A percentile compares a stretch with the other conserved stretches of the same genome.
Evolutionary conservation across 1,140 invertebrate species (phyloP).

Genomic region (Sitobion miscanthi): DNA sequence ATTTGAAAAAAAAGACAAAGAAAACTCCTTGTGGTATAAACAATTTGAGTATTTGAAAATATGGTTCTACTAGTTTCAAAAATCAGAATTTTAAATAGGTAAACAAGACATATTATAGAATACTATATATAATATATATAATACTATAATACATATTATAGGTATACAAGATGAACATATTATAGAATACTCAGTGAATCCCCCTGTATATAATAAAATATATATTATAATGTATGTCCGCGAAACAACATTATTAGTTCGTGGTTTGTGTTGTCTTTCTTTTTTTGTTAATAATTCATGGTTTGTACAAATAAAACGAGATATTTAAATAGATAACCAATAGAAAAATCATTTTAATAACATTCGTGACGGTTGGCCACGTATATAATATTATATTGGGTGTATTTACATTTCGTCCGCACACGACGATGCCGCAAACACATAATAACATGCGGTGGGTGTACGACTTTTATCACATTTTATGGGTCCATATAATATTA

Average conservation of each 20-base stretch:
- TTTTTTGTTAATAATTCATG: not conserved
- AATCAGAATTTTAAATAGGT: not conserved
- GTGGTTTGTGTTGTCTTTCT: not conserved
- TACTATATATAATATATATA: too few species aligned
- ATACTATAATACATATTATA: too few species aligned
- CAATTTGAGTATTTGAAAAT: not conserved
- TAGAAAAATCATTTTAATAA: conserved; percentile 6
- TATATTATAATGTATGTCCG: not conserved
- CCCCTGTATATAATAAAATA: not conserved
- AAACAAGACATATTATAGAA: too few species aligned
- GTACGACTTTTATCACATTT: not conserved
- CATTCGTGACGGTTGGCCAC: not conserved
- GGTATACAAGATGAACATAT: too few species aligned
- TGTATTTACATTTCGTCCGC: not conserved
- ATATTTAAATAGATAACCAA: not conserved
- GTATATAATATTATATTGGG: not conserved
- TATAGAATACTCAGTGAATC: not conserved
- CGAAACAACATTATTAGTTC: not conserved
- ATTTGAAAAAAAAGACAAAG: not conserved
- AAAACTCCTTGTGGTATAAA: not conserved
- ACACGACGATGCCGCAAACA: not conserved
- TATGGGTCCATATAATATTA: not conserved
- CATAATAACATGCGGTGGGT: not conserved
- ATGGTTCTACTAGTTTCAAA: not conserved
- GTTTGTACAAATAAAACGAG: not conserved